Conservation (phyloP, 2,888 invertebrate genomes). For the Seladonia tumulorum region DNA sequence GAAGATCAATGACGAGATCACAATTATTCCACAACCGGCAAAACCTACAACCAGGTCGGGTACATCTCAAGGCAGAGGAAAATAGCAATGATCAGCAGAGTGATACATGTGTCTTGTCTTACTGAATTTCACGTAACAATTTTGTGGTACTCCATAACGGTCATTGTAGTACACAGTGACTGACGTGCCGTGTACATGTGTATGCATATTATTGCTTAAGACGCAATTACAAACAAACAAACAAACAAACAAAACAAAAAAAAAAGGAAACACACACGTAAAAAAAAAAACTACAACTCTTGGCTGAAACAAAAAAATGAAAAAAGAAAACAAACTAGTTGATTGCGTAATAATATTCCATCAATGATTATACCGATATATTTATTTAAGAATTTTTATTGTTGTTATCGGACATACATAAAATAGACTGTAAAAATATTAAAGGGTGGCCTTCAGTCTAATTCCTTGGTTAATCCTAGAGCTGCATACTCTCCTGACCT, state of each 20-base stretch:
- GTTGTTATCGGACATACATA: slow-evolving; percentile 82
- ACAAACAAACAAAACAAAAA: slow-evolving; percentile 43
- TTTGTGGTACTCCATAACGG: slow-evolving; percentile 73
- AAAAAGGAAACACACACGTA: slow-evolving; percentile 46
- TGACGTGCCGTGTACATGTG: slow-evolving; percentile 80
- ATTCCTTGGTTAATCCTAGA: slow-evolving; percentile 83
- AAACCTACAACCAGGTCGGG: slow-evolving; percentile 83
- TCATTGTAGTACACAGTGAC: slow-evolving; percentile 73
- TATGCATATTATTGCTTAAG: slow-evolving; percentile 78
- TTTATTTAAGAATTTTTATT: slow-evolving; percentile 84
- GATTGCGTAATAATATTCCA: slow-evolving; percentile 82
- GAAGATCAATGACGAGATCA: slow-evolving; percentile 95
- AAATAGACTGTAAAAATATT: slow-evolving; percentile 83
- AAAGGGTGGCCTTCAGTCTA: slow-evolving; percentile 83
- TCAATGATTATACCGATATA: slow-evolving; percentile 82
- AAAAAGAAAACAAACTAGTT: slow-evolving; percentile 72
- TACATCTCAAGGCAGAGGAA: slow-evolving; percentile 79
- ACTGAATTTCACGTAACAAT: slow-evolving; percentile 75
- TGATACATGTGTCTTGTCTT: slow-evolving; percentile 79
- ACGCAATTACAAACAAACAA: slow-evolving; percentile 67
- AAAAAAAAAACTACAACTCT: slow-evolving; percentile 54
- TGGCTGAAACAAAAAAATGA: slow-evolving; percentile 52
- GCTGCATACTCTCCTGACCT: slow-evolving; percentile 76
- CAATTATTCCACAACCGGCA: slow-evolving; percentile 94
- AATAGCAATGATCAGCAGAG: slow-evolving; percentile 83